Evolutionary conservation across 2,113 vertebrate species (phyloP).

Genomic region (Trochalopteron elliotii): DNA sequence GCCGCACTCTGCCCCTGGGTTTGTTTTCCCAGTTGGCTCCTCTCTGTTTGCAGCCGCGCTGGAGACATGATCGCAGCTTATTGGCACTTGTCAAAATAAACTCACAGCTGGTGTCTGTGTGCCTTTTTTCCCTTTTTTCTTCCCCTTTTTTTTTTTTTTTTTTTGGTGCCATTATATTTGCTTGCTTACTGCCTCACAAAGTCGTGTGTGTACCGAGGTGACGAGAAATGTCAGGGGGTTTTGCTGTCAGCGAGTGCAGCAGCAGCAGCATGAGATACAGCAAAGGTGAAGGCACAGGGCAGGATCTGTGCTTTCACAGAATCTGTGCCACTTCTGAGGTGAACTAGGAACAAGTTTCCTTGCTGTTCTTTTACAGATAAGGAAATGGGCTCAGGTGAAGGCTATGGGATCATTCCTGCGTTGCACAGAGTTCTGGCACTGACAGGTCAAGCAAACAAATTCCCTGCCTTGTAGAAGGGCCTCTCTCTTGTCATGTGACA

Average conservation of each 20-base stretch:
- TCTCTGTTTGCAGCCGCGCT: background rate
- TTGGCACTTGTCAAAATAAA: constrained; percentile 30
- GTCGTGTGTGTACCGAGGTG: rapidly evolving
- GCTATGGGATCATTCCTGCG: background rate
- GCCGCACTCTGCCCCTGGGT: background rate
- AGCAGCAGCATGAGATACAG: background rate
- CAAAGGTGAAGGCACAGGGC: background rate
- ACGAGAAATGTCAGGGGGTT: background rate
- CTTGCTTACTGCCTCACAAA: background rate
- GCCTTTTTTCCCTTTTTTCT: background rate
- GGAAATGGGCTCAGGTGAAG: background rate
- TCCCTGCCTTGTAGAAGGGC: background rate
- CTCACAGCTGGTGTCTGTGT: background rate
- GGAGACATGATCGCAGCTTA: background rate
- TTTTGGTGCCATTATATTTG: background rate
- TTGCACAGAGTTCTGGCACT: background rate
- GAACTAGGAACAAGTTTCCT: background rate
- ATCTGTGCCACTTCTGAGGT: background rate
- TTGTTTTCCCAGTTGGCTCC: background rate
- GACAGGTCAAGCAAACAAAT: background rate
- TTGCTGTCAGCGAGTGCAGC: background rate
- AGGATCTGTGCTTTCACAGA: background rate
- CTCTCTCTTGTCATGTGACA: background rate
- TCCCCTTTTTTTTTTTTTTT: background rate
- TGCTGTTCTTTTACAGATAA: background rate